phyloP scores from a whole-genome alignment of 2,888 invertebrate genomes.

The Lasioglossum pauxillum region DNA sequence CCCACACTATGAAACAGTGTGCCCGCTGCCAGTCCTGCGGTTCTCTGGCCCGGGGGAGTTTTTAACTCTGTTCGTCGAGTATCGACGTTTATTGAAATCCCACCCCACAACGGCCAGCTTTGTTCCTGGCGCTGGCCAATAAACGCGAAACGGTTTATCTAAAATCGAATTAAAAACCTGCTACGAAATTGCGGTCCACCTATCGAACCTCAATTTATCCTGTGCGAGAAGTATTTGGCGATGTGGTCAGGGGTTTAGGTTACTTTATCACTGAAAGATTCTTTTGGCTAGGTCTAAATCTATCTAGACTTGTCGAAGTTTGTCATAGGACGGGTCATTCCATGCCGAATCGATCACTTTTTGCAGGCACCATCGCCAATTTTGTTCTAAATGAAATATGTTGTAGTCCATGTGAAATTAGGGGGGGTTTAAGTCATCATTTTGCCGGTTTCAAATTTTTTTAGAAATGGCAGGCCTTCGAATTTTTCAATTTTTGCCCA shows the following conservation, averaged over 20 bases:
- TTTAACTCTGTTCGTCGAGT: background rate
- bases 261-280: background rate
- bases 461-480: no score
- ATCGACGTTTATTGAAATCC: background rate
- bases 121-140: background rate
- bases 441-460: no score
- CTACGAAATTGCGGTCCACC: background rate
- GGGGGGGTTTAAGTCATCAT: no score
- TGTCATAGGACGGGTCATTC: background rate
- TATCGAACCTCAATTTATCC: background rate
- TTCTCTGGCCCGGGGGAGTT: background rate
- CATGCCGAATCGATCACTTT: no score
- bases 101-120: background rate
- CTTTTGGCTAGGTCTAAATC: background rate
- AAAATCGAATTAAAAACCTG: background rate
- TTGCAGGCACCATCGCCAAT: no score
- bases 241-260: background rate
- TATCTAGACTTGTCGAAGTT: background rate
- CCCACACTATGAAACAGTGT: constrained; percentile 1
- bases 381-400: no score
- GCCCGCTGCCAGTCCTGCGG: background rate
- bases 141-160: constrained; percentile 4
- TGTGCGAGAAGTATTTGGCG: background rate
- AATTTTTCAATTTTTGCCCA: no score
- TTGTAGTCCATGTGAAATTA: no score